These are phyloP conservation scores for Brachionus paranguensis DNA, from an alignment of 1,140 invertebrate species.

Conservation along the genomic window DNA sequence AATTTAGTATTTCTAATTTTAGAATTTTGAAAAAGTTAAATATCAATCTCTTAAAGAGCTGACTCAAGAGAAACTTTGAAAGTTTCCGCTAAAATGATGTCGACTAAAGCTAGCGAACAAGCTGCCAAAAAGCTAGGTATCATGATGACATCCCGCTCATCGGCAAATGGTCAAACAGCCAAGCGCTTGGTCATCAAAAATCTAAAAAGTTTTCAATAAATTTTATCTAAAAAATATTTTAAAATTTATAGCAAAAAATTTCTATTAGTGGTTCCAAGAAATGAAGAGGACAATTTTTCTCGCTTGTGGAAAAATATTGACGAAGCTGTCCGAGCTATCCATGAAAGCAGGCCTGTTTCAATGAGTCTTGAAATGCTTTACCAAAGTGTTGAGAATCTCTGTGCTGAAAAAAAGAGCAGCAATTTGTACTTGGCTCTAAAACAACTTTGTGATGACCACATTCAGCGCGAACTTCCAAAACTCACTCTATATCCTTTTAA, in stretches of 20 bases:
- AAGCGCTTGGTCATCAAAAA: slow-evolving; percentile 35
- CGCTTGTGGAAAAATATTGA: slow-evolving; percentile 1
- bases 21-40: neutral
- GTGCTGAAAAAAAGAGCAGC: slow-evolving; percentile 9
- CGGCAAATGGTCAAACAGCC: slow-evolving; percentile 29
- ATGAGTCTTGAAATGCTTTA: slow-evolving; percentile 26
- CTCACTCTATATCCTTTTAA: slow-evolving; percentile 1
- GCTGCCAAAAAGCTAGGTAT: neutral
- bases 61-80: neutral
- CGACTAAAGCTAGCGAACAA: slow-evolving; percentile 6
- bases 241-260: no score
- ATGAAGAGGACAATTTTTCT: neutral
- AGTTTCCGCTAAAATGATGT: neutral
- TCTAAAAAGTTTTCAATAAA: slow-evolving; percentile 24
- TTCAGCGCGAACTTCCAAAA: neutral
- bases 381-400: slow-evolving; percentile 30
- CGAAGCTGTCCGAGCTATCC: slow-evolving; percentile 30
- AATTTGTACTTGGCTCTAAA: neutral
- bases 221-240: no score
- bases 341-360: neutral
- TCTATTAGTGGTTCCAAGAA: neutral
- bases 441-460: slow-evolving; percentile 24
- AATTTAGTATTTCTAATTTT: neutral
- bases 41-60: neutral
- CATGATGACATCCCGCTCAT: slow-evolving; percentile 18